A percentile compares a stretch with the other conserved stretches of the same genome.
Evolutionary conservation across 2,888 invertebrate genomes (phyloP).

Genomic region (Zootermopsis nevadensis): DNA sequence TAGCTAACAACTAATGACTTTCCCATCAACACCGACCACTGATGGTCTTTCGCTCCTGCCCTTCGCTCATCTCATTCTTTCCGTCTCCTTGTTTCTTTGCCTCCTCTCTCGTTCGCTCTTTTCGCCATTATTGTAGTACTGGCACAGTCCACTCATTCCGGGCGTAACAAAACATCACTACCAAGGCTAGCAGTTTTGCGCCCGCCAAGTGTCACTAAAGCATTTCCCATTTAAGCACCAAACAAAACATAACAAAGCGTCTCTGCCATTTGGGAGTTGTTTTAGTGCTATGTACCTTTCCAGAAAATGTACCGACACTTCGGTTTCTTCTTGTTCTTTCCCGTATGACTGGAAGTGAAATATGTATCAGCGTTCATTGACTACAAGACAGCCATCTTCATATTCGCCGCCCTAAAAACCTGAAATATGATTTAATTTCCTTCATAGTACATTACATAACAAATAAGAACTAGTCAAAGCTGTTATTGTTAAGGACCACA

Average conservation of each 20-base stretch:
- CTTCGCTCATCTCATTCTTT: slow-evolving; percentile 33
- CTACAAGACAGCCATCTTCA: no score
- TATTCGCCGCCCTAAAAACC: no score
- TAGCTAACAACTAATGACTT: slow-evolving; percentile 53
- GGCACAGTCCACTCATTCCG: slow-evolving; percentile 21
- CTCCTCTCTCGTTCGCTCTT: slow-evolving; percentile 38
- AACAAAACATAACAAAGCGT: slow-evolving; percentile 39
- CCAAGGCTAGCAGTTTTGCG: slow-evolving; percentile 10
- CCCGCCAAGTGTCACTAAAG: slow-evolving; percentile 45
- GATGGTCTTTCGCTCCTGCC: slow-evolving; percentile 42
- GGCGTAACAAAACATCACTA: slow-evolving; percentile 28
- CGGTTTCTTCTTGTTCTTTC: background rate
- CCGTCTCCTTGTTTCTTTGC: slow-evolving; percentile 24
- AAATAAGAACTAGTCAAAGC: background rate
- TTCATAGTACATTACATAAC: background rate
- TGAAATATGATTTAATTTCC: background rate
- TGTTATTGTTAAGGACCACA: background rate
- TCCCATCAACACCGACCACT: slow-evolving; percentile 52
- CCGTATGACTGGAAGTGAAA: background rate
- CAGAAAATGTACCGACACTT: background rate
- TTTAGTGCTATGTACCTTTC: background rate
- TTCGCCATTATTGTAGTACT: slow-evolving; percentile 34
- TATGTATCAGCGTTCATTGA: background rate
- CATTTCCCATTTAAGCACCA: slow-evolving; percentile 42
- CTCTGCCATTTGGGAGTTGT: background rate